These are phyloP conservation scores for Porites rus DNA, from an alignment of 92 coral and sea anemone species.

Conservation along the genomic window DNA sequence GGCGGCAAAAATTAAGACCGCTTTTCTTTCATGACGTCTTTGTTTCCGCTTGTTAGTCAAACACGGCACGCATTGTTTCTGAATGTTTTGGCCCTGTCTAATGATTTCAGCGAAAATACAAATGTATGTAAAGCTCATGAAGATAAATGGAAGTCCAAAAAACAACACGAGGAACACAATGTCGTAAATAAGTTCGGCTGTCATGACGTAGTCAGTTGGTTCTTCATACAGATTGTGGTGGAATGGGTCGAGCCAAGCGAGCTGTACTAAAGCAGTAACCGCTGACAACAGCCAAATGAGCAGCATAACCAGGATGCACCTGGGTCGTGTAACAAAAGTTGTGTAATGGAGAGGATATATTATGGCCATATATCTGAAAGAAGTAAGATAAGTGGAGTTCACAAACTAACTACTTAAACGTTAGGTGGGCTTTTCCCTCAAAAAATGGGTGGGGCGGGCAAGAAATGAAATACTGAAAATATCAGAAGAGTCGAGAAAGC, in stretches of 20 bases:
- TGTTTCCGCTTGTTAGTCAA: constrained; percentile 7
- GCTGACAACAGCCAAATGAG: constrained; percentile 42
- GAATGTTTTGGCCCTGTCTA: constrained; percentile 57
- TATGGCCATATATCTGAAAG: constrained; percentile 38
- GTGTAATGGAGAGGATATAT: constrained; percentile 41
- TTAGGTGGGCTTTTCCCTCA: too few relatives aligned
- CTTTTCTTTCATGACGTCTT: constrained; percentile 44
- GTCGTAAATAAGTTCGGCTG: constrained; percentile 51
- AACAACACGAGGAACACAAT: constrained; percentile 31
- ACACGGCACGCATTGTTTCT: constrained; percentile 32
- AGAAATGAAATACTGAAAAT: too few relatives aligned
- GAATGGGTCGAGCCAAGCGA: constrained; percentile 50
- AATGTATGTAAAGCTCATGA: constrained; percentile 51
- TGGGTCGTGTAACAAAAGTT: constrained; percentile 52
- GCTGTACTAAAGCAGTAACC: constrained; percentile 39
- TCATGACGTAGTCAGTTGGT: constrained; percentile 13
- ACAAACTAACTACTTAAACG: too few relatives aligned
- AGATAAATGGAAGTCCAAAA: constrained; percentile 36
- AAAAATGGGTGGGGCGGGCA: too few relatives aligned
- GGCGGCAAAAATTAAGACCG: constrained; percentile 48
- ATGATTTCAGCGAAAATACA: constrained; percentile 38
- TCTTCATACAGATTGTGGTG: constrained; percentile 47
- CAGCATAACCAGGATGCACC: constrained; percentile 24
- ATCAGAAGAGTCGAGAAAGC: too few relatives aligned
- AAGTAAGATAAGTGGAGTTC: neutral